A percentile compares a stretch with the other conserved stretches of the same genome.
phyloP scores from a whole-genome alignment of 2,888 invertebrate genomes.

The Limenitis camilla region DNA sequence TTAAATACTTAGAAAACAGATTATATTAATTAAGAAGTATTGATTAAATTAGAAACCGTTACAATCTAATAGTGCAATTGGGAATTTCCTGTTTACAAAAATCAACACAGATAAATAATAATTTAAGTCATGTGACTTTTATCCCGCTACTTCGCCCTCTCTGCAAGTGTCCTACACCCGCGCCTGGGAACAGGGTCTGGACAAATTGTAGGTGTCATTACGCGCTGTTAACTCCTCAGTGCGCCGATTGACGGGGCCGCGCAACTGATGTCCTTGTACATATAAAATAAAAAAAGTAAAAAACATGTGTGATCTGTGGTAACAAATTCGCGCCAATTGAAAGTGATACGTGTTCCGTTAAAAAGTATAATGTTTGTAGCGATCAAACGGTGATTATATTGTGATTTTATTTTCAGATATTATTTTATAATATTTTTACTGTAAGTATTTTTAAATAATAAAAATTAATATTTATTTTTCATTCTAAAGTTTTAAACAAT shows the following conservation, averaged over 20 bases:
- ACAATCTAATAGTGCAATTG: too few species aligned
- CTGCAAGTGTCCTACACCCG: conserved; percentile 45
- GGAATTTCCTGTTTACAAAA: too few species aligned
- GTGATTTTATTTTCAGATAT: conserved; percentile 7
- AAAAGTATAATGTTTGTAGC: not conserved
- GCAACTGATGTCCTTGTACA: conserved; percentile 36
- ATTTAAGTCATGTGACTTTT: not conserved
- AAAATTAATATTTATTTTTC: not conserved
- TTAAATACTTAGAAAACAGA: too few species aligned
- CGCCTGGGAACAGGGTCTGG: conserved; percentile 49
- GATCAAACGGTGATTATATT: conserved; percentile 1
- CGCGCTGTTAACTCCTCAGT: conserved; percentile 62
- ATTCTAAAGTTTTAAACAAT: not conserved
- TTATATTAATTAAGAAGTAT: too few species aligned
- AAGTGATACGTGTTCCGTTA: conserved; percentile 12
- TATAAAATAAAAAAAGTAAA: conserved; percentile 5
- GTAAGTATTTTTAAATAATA: conserved; percentile 2
- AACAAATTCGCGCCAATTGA: conserved; percentile 7
- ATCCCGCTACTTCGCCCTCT: conserved; percentile 30
- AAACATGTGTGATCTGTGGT: conserved; percentile 2
- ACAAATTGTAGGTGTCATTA: conserved; percentile 67
- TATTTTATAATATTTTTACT: conserved; percentile 6
- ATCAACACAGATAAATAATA: too few species aligned
- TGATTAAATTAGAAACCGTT: too few species aligned
- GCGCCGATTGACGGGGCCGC: conserved; percentile 49